These are phyloP conservation scores for Pseudanteris insignis DNA, from an alignment of 2,888 invertebrate genomes.

Conservation along the genomic window DNA sequence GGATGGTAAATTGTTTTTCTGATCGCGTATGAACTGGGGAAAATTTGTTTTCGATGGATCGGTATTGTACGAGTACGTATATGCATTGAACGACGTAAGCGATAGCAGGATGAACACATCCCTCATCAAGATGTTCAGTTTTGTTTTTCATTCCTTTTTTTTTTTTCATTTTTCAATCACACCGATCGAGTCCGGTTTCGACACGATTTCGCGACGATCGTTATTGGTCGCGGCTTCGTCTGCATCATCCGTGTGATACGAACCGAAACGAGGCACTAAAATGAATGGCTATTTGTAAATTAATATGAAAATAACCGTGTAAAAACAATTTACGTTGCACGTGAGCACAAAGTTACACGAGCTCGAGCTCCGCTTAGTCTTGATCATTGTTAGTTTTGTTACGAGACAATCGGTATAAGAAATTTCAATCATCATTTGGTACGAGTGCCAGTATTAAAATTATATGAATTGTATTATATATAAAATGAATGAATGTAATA, in stretches of 20 bases:
- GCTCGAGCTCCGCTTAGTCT: constrained; percentile 9
- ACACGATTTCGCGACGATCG: constrained; percentile 1
- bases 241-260: constrained; percentile 9
- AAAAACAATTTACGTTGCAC: constrained; percentile 14
- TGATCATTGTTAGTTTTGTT: constrained; percentile 15
- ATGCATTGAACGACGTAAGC: too few relatives aligned
- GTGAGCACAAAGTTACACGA: constrained; percentile 7
- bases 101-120: too few relatives aligned
- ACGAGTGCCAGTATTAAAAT: constrained; percentile 45
- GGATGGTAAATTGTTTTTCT: too few relatives aligned
- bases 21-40: too few relatives aligned
- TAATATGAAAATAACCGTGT: constrained; percentile 26
- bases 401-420: constrained; percentile 17
- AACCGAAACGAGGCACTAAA: constrained; percentile 1
- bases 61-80: too few relatives aligned
- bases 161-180: constrained; percentile 7
- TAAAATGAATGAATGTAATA: constrained; percentile 42
- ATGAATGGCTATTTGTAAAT: constrained; percentile 11
- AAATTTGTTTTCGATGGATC: too few relatives aligned
- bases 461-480: constrained; percentile 43
- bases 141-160: too few relatives aligned
- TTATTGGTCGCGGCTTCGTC: constrained; percentile 8
- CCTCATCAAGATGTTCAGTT: too few relatives aligned
- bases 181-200: constrained; percentile 6
- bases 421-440: constrained; percentile 33